Base-by-base conservation (phyloP, 2,888 invertebrate species). In the Zelleria hepariella region DNA sequence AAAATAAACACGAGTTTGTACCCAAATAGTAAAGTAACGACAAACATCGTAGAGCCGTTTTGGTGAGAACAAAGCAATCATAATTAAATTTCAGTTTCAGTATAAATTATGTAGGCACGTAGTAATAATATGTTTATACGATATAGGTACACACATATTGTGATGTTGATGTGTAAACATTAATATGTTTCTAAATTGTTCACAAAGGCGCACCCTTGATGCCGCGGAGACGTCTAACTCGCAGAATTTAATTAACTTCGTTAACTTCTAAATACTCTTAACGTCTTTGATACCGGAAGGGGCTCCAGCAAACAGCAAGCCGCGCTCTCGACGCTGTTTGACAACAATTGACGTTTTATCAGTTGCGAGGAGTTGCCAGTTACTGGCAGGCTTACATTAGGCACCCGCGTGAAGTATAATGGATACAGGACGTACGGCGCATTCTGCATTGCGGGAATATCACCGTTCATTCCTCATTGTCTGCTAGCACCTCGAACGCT, bases 191-290 rank as follows among this genome's bases (percentile, higher is more conserved):
- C 84, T 76, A 74, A 77, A 78, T 77, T 84, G 80, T 81, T 81
- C 80, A 85, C 83, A 81, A 82, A 84, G 73, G 75, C 80, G 74
- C n/a, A n/a, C 83, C 80, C 86, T 84, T 85, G 82, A 78, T 80
- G 78, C 82, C 82, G 77, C 80, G 79, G 80, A 85, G 78, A 80
- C 80, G 78, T 78, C 80, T 18, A 82, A 85, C 80, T 84, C 78
- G 73, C 74, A 71, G 77, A 86, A 86, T 88, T 87, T 87, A 88
- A 88, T 88, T 88, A 88, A 87, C 84, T 86, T 86, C 82, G 82
- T 83, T 85, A 87, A 86, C 84, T 88, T 85, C 85, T 82, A 86
- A 87, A 88, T 82, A 86, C 86, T 86, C 87, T 86, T 86, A 84
- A 84, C 85, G 82, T 86, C 85, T 87, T 84, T 84, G 86, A 85